phyloP scores from a whole-genome alignment of 2,888 invertebrate genomes.

The Frankliniella fusca region DNA sequence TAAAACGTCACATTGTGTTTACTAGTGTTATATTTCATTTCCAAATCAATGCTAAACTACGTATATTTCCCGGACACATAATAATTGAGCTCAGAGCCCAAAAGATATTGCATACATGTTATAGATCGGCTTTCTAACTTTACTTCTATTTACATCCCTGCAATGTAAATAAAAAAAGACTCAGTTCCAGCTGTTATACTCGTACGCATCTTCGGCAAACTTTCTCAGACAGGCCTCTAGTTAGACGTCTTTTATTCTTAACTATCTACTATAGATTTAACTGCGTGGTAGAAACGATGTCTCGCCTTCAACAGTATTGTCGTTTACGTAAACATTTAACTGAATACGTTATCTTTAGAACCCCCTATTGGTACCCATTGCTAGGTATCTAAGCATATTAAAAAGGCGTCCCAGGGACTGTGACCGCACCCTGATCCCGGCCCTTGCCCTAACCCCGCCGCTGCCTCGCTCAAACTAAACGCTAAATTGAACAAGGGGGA shows the following conservation, averaged over 20 bases:
- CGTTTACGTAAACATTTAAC: background rate
- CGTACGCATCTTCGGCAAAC: conserved; percentile 11
- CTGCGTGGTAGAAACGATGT: conserved; percentile 2
- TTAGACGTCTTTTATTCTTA: conserved; percentile 4
- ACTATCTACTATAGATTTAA: background rate
- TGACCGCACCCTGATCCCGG: background rate
- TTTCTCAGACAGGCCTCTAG: conserved; percentile 12
- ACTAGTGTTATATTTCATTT: no score
- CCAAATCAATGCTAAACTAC: no score
- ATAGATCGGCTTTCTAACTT: background rate
- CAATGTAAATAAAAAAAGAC: conserved; percentile 16
- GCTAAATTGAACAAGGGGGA: background rate
- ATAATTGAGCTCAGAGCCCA: conserved; percentile 20
- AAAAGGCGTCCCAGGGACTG: background rate
- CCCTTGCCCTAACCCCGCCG: conserved; percentile 23
- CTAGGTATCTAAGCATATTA: no score
- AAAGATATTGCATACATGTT: background rate
- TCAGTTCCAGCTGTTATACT: background rate
- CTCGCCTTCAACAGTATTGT: conserved; percentile 2
- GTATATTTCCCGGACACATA: background rate
- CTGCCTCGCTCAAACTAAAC: conserved; percentile 24
- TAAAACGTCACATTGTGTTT: no score
- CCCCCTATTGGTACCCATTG: no score
- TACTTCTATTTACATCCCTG: background rate
- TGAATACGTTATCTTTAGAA: background rate